Conservation (phyloP, 2,888 invertebrate genomes). For the Empis stercorea region DNA sequence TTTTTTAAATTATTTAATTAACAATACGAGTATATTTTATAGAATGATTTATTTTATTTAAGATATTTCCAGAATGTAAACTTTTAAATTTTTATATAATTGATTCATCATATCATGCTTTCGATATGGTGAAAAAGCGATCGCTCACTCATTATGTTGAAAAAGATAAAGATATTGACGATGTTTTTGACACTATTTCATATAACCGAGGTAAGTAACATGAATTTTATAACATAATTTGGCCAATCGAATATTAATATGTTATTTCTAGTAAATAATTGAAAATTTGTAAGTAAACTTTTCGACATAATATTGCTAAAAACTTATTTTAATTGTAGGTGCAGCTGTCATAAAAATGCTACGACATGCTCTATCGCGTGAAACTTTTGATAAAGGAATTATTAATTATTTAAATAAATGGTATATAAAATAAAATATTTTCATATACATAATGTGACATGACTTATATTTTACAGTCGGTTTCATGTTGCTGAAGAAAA, state of each 20-base stretch:
- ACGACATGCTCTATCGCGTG: constrained; percentile 39
- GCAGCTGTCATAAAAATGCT: constrained; percentile 55
- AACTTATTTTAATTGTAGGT: constrained; percentile 28
- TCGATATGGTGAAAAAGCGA: constrained; percentile 21
- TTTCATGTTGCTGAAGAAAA: constrained; percentile 27
- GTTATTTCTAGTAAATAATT: no score
- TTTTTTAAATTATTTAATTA: constrained; percentile 3
- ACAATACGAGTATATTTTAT: neutral
- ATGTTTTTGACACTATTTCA: constrained; percentile 45
- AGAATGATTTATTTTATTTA: neutral
- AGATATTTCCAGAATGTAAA: constrained; percentile 54
- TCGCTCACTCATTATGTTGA: constrained; percentile 30
- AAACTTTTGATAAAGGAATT: constrained; percentile 1
- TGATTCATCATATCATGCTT: constrained; percentile 17
- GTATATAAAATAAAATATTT: no score
- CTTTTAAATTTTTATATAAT: constrained; percentile 42
- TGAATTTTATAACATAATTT: no score
- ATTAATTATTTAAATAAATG: constrained; percentile 1
- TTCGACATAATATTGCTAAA: no score
- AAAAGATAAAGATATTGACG: constrained; percentile 23
- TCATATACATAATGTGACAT: no score
- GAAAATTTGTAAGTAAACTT: no score
- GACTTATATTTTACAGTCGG: constrained; percentile 23
- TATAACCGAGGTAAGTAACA: constrained; percentile 48
- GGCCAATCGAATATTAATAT: no score